phyloP scores from a whole-genome alignment of 2,113 vertebrate species.

The Austrofundulus limnaeus region DNA sequence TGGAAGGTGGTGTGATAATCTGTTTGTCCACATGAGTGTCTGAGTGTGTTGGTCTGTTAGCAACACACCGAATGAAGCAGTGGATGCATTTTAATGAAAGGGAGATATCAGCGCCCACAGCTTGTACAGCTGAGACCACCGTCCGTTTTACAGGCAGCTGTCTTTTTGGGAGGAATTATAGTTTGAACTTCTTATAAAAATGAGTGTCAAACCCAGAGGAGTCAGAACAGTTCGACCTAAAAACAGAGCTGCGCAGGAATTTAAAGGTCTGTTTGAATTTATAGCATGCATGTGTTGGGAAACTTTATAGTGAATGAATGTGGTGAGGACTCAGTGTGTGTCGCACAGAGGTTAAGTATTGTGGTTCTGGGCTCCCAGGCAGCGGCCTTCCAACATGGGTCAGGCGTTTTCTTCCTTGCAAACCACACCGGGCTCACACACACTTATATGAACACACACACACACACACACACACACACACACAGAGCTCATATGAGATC shows the following conservation, averaged over 20 bases:
- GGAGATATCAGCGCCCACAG: constrained; percentile 13
- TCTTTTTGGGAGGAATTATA: constrained; percentile 34
- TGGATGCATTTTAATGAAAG: no score
- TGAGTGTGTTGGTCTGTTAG: no score
- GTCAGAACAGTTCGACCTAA: constrained; percentile 25
- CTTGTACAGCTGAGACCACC: constrained; percentile 17
- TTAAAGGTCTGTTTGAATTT: constrained; percentile 60
- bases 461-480: background rate
- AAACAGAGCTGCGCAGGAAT: constrained; percentile 51
- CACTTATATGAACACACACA: constrained; percentile 10
- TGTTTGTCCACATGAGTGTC: no score
- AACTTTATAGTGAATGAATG: constrained; percentile 45
- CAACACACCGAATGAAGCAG: no score
- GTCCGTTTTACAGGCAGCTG: constrained; percentile 41
- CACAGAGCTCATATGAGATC: constrained; percentile 15
- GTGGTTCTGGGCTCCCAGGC: constrained; percentile 62
- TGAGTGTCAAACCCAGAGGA: constrained; percentile 40
- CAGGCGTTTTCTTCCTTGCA: constrained; percentile 42
- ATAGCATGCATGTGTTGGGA: constrained; percentile 62
- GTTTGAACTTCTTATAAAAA: constrained; percentile 43
- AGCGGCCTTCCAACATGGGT: constrained; percentile 44
- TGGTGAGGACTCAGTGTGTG: constrained; percentile 32
- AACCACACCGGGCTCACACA: constrained; percentile 31
- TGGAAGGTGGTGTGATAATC: no score
- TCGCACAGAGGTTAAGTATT: constrained; percentile 63